Conservation (phyloP, 2,797 vertebrate genomes). For the Liparis tanakae region DNA sequence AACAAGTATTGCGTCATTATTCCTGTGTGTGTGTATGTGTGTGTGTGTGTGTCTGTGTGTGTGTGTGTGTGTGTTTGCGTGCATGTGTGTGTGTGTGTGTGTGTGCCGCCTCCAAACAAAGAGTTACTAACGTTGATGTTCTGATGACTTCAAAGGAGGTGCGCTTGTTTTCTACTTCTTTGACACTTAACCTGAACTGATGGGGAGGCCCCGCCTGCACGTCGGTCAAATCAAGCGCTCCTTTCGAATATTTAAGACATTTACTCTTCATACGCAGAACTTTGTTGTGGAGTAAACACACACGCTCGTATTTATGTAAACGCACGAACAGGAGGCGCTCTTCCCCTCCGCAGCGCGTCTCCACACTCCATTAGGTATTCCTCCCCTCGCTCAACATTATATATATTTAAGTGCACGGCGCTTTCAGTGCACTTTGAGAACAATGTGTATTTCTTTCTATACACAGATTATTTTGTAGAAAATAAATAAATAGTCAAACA, state of each 20-base stretch:
- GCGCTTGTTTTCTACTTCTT: slow-evolving; percentile 46
- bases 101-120: no score
- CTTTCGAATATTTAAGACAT: slow-evolving; percentile 45
- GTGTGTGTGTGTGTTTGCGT: neutral
- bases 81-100: neutral
- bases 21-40: slow-evolving; percentile 6
- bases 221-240: slow-evolving; percentile 23
- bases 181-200: slow-evolving; percentile 38
- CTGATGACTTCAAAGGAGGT: slow-evolving; percentile 27
- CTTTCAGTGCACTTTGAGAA: slow-evolving; percentile 69
- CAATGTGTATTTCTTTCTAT: slow-evolving; percentile 69
- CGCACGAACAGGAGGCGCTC: slow-evolving; percentile 45
- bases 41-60: no score
- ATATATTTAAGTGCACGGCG: slow-evolving; percentile 59
- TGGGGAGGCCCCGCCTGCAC: slow-evolving; percentile 30
- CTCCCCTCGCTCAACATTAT: slow-evolving; percentile 47
- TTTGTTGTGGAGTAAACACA: slow-evolving; percentile 39
- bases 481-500: slow-evolving; percentile 16
- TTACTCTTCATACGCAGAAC: slow-evolving; percentile 42
- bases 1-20: slow-evolving; percentile 54
- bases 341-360: slow-evolving; percentile 23
- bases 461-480: slow-evolving; percentile 62
- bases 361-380: slow-evolving; percentile 37
- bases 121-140: slow-evolving; percentile 16
- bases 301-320: slow-evolving; percentile 39